A percentile compares a stretch with the other conserved stretches of the same genome.
phyloP scores from a whole-genome alignment of 2,797 vertebrate species.

The Oryzias dopingdopingensis region DNA sequence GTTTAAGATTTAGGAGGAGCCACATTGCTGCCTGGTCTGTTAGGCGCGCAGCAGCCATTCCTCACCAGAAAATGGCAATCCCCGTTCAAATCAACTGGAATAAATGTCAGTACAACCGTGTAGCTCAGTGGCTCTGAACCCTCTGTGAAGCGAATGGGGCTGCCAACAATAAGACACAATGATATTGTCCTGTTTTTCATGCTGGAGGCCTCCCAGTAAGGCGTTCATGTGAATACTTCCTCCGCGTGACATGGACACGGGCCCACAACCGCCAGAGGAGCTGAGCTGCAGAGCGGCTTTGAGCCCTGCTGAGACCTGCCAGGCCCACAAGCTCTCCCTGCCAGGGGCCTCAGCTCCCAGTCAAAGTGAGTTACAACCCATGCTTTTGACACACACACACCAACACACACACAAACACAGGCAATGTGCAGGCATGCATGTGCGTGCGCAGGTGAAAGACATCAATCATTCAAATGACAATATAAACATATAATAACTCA shows the following conservation, averaged over 20 bases:
- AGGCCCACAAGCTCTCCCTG: conserved; percentile 48
- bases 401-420: conserved; percentile 6
- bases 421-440: conserved; percentile 17
- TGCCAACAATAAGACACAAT: conserved; percentile 60
- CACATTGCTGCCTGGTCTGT: conserved; percentile 23
- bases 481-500: conserved; percentile 6
- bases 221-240: conserved; percentile 46
- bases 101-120: conserved; percentile 37
- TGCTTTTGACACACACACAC: conserved; percentile 32
- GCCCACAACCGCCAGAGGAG: conserved; percentile 48
- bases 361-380: conserved; percentile 63
- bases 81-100: conserved; percentile 39
- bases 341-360: conserved; percentile 51
- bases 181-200: conserved; percentile 53
- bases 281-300: conserved; percentile 32
- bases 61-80: conserved; percentile 46
- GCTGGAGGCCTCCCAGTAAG: conserved; percentile 47
- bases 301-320: conserved; percentile 63
- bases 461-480: not conserved
- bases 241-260: conserved; percentile 41
- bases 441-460: conserved; percentile 8
- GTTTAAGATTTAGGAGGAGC: conserved; percentile 29
- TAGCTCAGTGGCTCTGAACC: conserved; percentile 25
- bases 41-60: conserved; percentile 20
- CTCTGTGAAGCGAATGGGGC: conserved; percentile 32